A percentile compares a stretch with the other conserved stretches of the same genome.
phyloP scores from a whole-genome alignment of 2,888 invertebrate genomes.

The Eugnorisma glareosa region DNA sequence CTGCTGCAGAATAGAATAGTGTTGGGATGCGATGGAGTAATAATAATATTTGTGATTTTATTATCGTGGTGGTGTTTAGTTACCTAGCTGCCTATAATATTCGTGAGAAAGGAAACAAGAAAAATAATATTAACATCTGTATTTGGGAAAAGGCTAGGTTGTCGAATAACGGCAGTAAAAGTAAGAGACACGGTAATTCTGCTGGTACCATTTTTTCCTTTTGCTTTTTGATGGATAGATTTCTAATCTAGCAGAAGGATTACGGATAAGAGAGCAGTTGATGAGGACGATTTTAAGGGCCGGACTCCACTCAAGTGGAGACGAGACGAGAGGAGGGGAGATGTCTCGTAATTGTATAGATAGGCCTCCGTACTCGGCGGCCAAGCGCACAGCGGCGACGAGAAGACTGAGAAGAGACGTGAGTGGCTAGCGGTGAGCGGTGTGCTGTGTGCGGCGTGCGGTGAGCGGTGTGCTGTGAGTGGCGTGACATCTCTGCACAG shows the following conservation, averaged over 20 bases:
- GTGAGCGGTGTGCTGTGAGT: too few species aligned
- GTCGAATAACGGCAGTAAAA: background rate
- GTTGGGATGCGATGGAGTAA: background rate
- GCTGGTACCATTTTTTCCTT: background rate
- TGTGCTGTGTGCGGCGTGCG: too few species aligned
- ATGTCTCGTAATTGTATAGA: too few species aligned
- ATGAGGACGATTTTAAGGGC: background rate
- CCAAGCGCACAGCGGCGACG: too few species aligned
- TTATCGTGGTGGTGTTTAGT: background rate
- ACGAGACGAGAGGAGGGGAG: too few species aligned
- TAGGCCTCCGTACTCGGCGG: too few species aligned
- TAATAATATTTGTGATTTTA: constrained; percentile 1
- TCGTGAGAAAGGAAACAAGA: background rate
- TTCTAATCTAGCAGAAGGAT: background rate
- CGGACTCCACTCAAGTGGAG: too few species aligned
- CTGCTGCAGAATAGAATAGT: background rate
- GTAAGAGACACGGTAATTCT: background rate
- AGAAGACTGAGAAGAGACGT: too few species aligned
- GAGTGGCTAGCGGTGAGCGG: too few species aligned
- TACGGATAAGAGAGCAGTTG: background rate
- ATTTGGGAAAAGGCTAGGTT: background rate
- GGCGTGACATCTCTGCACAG: too few species aligned
- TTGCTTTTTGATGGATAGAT: background rate
- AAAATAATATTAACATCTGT: background rate
- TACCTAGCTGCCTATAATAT: background rate